Percentiles rank a stretch among this genome's conserved stretches.
Conservation (phyloP, 2,113 vertebrate genomes). For the Craseonycteris thonglongyai region DNA sequence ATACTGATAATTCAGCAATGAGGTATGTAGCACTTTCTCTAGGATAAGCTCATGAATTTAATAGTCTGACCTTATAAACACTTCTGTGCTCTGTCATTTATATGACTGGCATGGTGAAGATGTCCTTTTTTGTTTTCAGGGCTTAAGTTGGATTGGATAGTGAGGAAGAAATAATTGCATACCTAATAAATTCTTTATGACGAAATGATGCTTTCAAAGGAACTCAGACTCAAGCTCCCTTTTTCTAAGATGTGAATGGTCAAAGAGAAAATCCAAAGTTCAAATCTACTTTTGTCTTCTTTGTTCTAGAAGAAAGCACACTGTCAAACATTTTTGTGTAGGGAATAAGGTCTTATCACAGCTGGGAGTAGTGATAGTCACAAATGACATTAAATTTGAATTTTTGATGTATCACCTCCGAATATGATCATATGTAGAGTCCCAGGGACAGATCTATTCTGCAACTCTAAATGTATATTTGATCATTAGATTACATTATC, state of each 20-base stretch:
- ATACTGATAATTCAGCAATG: too few relatives aligned
- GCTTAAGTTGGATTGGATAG: not conserved
- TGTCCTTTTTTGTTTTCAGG: not conserved
- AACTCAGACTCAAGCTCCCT: not conserved
- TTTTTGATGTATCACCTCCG: not conserved
- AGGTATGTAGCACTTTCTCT: too few relatives aligned
- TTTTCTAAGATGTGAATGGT: not conserved
- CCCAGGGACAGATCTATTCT: not conserved
- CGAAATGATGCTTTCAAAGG: not conserved
- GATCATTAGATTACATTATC: not conserved
- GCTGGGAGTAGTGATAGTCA: not conserved
- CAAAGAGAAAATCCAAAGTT: not conserved
- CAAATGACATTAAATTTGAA: constrained; percentile 17
- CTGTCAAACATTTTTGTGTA: not conserved
- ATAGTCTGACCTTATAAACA: too few relatives aligned
- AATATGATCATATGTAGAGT: not conserved
- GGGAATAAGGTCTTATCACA: not conserved
- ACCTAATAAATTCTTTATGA: not conserved
- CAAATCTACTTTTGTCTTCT: not conserved
- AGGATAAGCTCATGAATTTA: too few relatives aligned
- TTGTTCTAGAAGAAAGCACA: not conserved
- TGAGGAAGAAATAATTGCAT: not conserved
- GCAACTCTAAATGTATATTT: not conserved
- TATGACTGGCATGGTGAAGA: not conserved
- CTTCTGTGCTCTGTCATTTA: not conserved